Evolutionary conservation across 2,888 invertebrate genomes (phyloP).

Genomic region (Blastobasis lacticolella): DNA sequence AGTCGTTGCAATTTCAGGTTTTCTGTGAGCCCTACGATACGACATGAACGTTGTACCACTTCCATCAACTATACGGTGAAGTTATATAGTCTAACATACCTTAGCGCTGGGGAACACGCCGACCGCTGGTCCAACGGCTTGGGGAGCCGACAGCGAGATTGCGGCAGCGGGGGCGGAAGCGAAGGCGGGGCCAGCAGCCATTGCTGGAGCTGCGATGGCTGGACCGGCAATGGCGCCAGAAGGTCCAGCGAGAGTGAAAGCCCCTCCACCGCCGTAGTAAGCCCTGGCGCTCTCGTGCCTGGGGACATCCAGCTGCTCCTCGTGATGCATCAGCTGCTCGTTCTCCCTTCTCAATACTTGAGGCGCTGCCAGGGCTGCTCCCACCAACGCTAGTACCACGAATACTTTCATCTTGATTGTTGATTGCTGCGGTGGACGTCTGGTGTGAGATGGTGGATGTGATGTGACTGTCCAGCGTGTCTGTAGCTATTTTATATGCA

Average conservation of each 20-base stretch:
- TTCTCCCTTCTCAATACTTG: slow-evolving; percentile 5
- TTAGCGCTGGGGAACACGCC: slow-evolving; percentile 24
- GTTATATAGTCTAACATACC: too few relatives aligned
- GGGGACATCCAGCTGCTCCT: slow-evolving; percentile 1
- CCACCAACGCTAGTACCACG: slow-evolving; percentile 15
- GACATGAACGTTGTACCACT: too few relatives aligned
- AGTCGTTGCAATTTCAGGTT: too few relatives aligned
- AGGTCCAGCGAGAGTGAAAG: too few relatives aligned
- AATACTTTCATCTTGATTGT: slow-evolving; percentile 18
- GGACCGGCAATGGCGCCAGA: background rate
- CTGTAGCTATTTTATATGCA: too few relatives aligned
- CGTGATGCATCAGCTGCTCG: background rate
- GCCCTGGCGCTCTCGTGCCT: slow-evolving; percentile 6
- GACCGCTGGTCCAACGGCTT: slow-evolving; percentile 11
- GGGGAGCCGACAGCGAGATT: background rate
- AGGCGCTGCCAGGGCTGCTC: slow-evolving; percentile 16
- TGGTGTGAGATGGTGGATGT: too few relatives aligned
- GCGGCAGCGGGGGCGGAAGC: background rate
- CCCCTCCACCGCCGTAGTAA: slow-evolving; percentile 2
- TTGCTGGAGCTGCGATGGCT: background rate
- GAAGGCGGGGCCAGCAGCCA: background rate
- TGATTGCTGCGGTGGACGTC: too few relatives aligned
- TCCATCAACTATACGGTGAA: too few relatives aligned
- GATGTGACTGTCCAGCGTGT: too few relatives aligned
- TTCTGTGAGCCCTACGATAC: too few relatives aligned